Percentiles rank a stretch among this genome's conserved stretches.
These are phyloP conservation scores for Psilopogon haemacephalus DNA, from an alignment of 2,113 vertebrate genomes.

Conservation along the genomic window DNA sequence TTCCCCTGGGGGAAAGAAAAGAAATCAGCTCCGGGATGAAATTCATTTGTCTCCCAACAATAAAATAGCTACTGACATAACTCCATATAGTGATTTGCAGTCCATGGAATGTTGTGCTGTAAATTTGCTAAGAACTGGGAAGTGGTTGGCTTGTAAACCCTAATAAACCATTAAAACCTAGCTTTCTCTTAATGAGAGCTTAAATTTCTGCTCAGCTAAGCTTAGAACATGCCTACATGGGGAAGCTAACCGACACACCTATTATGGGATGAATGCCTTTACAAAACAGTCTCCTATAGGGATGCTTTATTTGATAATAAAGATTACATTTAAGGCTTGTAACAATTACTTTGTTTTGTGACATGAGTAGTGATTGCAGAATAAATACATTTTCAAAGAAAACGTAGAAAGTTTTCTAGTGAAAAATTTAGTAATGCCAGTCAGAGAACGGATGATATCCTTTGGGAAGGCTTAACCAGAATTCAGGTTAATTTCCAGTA, in stretches of 20 bases:
- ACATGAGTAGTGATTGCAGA: not conserved
- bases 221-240: not conserved
- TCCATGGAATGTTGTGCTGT: not conserved
- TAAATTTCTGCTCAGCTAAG: not conserved
- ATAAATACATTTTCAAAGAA: not conserved
- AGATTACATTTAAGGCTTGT: not conserved
- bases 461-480: not conserved
- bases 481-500: not conserved
- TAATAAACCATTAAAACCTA: not conserved
- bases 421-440: not conserved
- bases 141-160: not conserved
- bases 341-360: not conserved
- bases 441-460: not conserved
- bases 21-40: not conserved
- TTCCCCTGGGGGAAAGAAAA: not conserved
- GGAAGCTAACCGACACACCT: not conserved
- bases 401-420: not conserved
- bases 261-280: not conserved
- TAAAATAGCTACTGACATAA: not conserved
- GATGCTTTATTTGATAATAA: not conserved
- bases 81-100: not conserved
- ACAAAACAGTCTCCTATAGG: not conserved
- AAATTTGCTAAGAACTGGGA: constrained; percentile 23
- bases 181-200: not conserved
- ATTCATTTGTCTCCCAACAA: not conserved